Evolutionary conservation across 2,797 vertebrate species (phyloP), one percentile per base, ranked within the genome.

Genomic region (Diplodus sargus): DNA sequence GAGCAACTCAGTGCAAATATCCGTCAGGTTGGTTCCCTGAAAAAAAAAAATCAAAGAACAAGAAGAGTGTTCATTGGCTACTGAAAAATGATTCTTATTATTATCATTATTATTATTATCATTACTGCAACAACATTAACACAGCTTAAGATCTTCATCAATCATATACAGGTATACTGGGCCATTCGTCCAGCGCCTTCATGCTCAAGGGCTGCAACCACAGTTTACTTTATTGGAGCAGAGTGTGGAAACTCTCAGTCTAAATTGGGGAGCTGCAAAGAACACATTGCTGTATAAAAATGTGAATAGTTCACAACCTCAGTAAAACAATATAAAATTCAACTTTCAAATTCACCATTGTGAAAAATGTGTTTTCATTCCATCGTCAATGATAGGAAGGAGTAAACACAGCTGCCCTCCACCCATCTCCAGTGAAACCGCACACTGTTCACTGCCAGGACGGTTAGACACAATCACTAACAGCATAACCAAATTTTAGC

Each of bases 21-120:
- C 98, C 0, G 98, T 99, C 83, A 99, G 93, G 93, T 99, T 99
- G 73, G 98, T 99, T 57, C 98, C 98, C 98, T 99, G 90, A 48
- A 67, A 34, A 67, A 28, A 45, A 25, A 56, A 65, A 28, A 78
- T 62, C 23, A 79, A 63, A 67, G 8, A 79, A 53, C 10, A 20
- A 64, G 34, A 39, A 39, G 34, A 71, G 71, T 30, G 13, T 52
- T 65, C 42, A 66, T 71, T 28, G 67, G 42, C 15, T 47, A 43
- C 12, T 51, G 51, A 42, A 34, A 34, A 0, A 34, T 34, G 7
- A 34, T 34, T 34, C 7, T 34, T 7, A 34, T 34, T 34, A 34
- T 34, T 6, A 30, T 30, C 5, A 30, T 30, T 5, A 30, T 30
- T 30, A 34, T 34, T 0, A 34, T 34, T 7, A 34, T 34, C n/a